A percentile compares a stretch with the other conserved stretches of the same genome.
These are phyloP conservation scores for Galerucella nymphaeae DNA, from an alignment of 2,888 invertebrate genomes.

Conservation along the genomic window DNA sequence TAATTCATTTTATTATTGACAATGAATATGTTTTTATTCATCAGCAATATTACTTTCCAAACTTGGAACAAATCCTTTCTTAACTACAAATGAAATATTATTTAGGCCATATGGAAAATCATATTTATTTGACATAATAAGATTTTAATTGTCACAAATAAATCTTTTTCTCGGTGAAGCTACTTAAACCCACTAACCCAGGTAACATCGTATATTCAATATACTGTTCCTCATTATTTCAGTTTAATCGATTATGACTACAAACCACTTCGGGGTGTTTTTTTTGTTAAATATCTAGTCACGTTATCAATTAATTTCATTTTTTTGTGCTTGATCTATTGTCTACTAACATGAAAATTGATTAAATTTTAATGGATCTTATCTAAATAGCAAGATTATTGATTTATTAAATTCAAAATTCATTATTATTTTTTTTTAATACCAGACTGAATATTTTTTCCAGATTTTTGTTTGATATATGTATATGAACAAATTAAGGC, in stretches of 20 bases:
- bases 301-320: slow-evolving; percentile 41
- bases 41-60: too few relatives aligned
- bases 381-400: neutral
- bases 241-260: slow-evolving; percentile 18
- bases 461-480: neutral
- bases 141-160: too few relatives aligned
- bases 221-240: neutral
- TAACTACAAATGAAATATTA: too few relatives aligned
- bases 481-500: too few relatives aligned
- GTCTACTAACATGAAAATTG: slow-evolving; percentile 34
- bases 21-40: too few relatives aligned
- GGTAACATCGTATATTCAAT: neutral
- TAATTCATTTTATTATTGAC: too few relatives aligned
- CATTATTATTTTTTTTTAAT: neutral
- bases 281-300: slow-evolving; percentile 37
- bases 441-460: neutral
- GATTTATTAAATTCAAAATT: slow-evolving; percentile 2
- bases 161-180: too few relatives aligned
- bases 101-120: too few relatives aligned
- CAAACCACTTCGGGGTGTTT: slow-evolving; percentile 21
- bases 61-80: too few relatives aligned
- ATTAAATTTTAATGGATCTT: slow-evolving; percentile 29
- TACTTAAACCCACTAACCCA: neutral
- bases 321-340: slow-evolving; percentile 30
- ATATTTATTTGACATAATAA: too few relatives aligned